These are phyloP conservation scores for Eudyptes chrysolophus DNA, from an alignment of 2,113 vertebrate genomes.

Conservation along the genomic window DNA sequence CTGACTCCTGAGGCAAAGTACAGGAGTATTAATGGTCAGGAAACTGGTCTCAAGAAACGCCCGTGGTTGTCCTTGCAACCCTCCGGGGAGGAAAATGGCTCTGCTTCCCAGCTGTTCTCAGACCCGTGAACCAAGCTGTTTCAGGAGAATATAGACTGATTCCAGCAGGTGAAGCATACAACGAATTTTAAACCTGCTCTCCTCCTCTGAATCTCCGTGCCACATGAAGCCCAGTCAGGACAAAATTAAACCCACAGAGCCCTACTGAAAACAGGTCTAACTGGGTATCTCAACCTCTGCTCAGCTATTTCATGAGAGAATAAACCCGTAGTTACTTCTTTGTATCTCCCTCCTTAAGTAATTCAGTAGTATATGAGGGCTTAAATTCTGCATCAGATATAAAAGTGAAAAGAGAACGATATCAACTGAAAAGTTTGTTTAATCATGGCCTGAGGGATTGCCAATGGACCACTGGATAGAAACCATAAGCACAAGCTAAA, in stretches of 20 bases:
- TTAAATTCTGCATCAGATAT: neutral
- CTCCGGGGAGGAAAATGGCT: neutral
- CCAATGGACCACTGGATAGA: neutral
- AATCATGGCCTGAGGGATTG: neutral
- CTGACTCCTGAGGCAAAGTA: neutral
- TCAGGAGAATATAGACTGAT: neutral
- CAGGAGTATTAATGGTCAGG: neutral
- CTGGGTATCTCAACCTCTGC: neutral
- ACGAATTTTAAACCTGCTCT: neutral
- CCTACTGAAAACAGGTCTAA: neutral
- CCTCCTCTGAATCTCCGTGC: neutral
- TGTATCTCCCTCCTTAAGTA: neutral
- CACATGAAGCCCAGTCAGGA: neutral
- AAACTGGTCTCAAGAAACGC: neutral
- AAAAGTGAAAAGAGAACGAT: fast-evolving
- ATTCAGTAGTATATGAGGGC: neutral
- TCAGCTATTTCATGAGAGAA: neutral
- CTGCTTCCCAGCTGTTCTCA: neutral
- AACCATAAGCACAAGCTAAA: neutral
- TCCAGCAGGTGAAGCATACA: neutral
- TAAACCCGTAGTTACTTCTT: neutral
- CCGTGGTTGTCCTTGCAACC: neutral
- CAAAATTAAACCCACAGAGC: neutral
- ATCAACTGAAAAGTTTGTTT: neutral
- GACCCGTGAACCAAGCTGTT: neutral